Evolutionary conservation across 2,888 invertebrate genomes (phyloP).

Genomic region (Pseudococcus jackbeardsleyi): DNA sequence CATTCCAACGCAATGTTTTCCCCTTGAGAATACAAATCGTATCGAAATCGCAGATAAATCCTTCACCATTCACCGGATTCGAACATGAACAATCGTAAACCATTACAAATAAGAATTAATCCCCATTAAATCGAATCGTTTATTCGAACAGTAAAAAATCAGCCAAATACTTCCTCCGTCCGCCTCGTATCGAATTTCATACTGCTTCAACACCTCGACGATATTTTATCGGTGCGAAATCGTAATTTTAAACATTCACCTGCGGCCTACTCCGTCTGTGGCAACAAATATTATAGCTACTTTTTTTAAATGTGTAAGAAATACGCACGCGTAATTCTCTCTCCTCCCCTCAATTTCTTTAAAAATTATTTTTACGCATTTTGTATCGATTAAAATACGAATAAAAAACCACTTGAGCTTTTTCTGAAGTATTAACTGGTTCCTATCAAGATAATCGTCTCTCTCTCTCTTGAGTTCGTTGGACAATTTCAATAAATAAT

Average conservation of each 20-base stretch:
- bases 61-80: too few relatives aligned
- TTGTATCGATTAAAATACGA: neutral
- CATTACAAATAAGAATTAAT: neutral
- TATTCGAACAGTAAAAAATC: neutral
- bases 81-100: too few relatives aligned
- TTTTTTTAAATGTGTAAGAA: neutral
- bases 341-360: neutral
- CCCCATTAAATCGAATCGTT: neutral
- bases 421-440: neutral
- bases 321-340: neutral
- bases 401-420: neutral
- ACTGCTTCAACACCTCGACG: neutral
- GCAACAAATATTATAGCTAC: neutral
- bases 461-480: neutral
- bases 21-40: too few relatives aligned
- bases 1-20: too few relatives aligned
- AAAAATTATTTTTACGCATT: too few relatives aligned
- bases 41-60: too few relatives aligned
- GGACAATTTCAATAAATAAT: neutral
- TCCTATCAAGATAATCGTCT: neutral
- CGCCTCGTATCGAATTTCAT: neutral
- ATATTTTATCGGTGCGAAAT: conserved; percentile 40
- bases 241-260: conserved; percentile 47
- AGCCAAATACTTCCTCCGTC: neutral
- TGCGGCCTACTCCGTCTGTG: neutral